Evolutionary conservation across 1,140 invertebrate species (phyloP).

Genomic region (Tetragonula clypearis): DNA sequence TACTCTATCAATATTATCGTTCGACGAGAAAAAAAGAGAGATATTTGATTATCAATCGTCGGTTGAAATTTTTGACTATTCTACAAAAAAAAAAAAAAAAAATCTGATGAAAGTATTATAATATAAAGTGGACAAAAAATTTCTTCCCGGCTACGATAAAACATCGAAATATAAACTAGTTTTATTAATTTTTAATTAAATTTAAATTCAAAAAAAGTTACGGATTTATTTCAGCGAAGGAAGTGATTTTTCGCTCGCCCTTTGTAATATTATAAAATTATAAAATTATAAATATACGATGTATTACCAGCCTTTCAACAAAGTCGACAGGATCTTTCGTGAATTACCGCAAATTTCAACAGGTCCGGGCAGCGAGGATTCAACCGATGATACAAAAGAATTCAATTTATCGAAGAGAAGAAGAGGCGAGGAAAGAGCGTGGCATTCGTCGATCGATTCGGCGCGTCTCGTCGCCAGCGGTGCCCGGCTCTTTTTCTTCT

Average conservation of each 20-base stretch:
- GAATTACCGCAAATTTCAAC: not conserved
- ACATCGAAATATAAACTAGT: no score
- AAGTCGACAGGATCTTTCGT: not conserved
- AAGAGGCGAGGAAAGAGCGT: not conserved
- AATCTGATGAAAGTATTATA: not conserved
- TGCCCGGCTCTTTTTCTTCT: conserved; percentile 16
- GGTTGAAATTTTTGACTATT: no score
- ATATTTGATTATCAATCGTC: no score
- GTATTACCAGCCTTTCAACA: not conserved
- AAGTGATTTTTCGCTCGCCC: no score
- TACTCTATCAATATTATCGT: not conserved
- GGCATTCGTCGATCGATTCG: conserved; percentile 20
- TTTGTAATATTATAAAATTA: not conserved
- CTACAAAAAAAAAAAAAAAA: not conserved
- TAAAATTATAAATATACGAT: not conserved
- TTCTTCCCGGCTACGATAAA: no score
- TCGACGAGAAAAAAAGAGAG: not conserved
- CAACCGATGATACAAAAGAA: conserved; percentile 22
- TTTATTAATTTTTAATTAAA: no score
- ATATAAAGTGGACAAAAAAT: not conserved
- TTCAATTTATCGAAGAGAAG: conserved; percentile 38
- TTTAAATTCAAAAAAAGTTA: no score
- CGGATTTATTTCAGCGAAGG: no score
- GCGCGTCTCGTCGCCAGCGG: conserved; percentile 3
- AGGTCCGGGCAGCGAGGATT: not conserved